Evolutionary conservation across 2,797 vertebrate species (phyloP).

Genomic region (Euthynnus affinis): DNA sequence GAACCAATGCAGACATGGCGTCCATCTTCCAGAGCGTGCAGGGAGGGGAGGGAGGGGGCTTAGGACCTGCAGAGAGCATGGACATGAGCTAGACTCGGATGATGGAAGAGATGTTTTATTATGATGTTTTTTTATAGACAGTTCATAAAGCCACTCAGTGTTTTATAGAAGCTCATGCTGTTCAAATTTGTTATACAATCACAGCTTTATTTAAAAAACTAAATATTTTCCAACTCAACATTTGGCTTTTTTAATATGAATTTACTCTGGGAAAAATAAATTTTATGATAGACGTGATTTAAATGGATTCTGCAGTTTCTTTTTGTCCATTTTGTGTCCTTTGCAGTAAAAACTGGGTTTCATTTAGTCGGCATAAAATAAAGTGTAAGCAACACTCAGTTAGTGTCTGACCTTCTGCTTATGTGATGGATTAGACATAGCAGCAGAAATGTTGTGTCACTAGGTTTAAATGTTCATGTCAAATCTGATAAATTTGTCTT

Average conservation of each 20-base stretch:
- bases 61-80: conserved; percentile 86
- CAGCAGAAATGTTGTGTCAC: neutral
- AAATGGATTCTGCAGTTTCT: neutral
- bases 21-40: conserved; percentile 94
- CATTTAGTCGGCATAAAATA: conserved; percentile 29
- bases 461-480: neutral
- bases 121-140: conserved; percentile 9
- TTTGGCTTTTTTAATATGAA: neutral
- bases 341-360: neutral
- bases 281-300: neutral
- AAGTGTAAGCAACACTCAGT: conserved; percentile 19
- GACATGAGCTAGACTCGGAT: conserved; percentile 88
- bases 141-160: neutral
- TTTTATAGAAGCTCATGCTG: neutral
- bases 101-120: neutral
- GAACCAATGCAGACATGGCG: conserved; percentile 90
- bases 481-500: too few relatives aligned
- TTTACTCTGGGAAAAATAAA: neutral
- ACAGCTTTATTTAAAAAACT: neutral
- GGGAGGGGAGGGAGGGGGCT: conserved; percentile 85
- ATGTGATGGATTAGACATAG: neutral
- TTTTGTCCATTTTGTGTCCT: neutral
- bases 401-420: neutral
- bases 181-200: neutral
- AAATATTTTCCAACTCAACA: neutral